A percentile compares a stretch with the other conserved stretches of the same genome.
phyloP scores from a whole-genome alignment of 2,797 vertebrate species.

The Okamejei kenojei region DNA sequence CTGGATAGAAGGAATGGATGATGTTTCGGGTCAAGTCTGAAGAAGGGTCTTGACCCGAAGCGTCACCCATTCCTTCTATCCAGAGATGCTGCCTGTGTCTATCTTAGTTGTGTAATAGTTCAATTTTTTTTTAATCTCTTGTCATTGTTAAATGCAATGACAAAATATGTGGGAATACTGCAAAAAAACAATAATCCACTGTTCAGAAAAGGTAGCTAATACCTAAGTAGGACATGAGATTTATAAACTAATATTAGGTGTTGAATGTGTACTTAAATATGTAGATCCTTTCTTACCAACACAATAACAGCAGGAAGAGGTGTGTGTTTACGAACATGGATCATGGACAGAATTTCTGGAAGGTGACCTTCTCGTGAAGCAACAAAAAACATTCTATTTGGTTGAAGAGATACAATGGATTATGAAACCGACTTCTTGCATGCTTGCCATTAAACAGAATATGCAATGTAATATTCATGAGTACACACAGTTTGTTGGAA shows the following conservation, averaged over 20 bases:
- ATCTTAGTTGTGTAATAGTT: neutral
- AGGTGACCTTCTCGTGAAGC: conserved; percentile 95
- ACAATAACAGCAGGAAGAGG: conserved; percentile 86
- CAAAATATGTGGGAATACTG: neutral
- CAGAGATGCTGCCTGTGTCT: too few relatives aligned
- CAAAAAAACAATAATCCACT: neutral
- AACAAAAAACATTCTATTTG: conserved; percentile 65
- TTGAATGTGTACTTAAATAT: neutral
- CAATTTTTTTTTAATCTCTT: neutral
- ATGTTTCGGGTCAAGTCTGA: too few relatives aligned
- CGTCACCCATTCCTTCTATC: too few relatives aligned
- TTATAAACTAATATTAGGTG: too few relatives aligned
- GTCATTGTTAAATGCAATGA: neutral
- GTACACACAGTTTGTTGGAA: neutral
- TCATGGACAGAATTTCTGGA: conserved; percentile 91
- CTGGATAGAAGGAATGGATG: too few relatives aligned
- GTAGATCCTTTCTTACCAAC: conserved; percentile 61
- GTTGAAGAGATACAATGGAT: neutral
- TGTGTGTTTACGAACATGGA: conserved; percentile 86
- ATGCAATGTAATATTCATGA: neutral
- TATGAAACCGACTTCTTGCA: neutral
- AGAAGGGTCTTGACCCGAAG: too few relatives aligned
- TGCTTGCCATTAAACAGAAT: neutral
- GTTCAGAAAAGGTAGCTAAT: neutral
- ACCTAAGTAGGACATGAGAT: too few relatives aligned